Evolutionary conservation across 2,113 vertebrate species (phyloP), one percentile per base, ranked within the genome.

Genomic region (Aegypius monachus): DNA sequence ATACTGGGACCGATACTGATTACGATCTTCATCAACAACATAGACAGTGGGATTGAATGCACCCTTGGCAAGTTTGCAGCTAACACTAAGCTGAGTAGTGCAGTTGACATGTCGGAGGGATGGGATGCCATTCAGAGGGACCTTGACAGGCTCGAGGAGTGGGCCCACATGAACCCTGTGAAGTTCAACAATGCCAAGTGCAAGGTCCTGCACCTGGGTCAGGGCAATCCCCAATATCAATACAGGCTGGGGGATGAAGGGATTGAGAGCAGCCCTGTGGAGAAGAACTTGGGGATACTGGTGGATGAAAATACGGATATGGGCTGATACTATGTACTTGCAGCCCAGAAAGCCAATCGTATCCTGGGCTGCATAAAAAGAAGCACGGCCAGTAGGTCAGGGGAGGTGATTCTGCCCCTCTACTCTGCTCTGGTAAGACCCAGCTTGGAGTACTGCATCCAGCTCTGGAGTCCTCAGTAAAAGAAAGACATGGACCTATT

Each of bases 301-400:
- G 31, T 61, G 38, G 18, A 42, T 61, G 55, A 50, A 43, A 52
- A n/a, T 3, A 29, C n/a, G 16, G 9, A 43, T 14, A 18, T 18
- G 17, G 65, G 23, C 42, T 1, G 7, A 10, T n/a, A 74, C 11
- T 17, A 23, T 32, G 29, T 3, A 1, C 29, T 56, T 11, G 11
- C 29, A 75, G 34, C 29, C 58, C 34, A 66, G 50, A 66, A 74
- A 40, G 21, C 34, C 22, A 56, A 15, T 4, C 0, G 1, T 45
- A 34, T 40, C n/a, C 50, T n/a, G n/a, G n/a, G 22, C 50, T 48
- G 42, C n/a, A 66, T 27, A 6, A 66, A 66, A 48, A 16, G 18
- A 34, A 38, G n/a, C 1, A 0, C 11, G 12, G n/a, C 13, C 52
- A 48, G n/a, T 11, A 19, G 11, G 19, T 7, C 0, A 2, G 71